phyloP scores from a whole-genome alignment of 1,140 invertebrate species.

The Oryctes rhinoceros region DNA sequence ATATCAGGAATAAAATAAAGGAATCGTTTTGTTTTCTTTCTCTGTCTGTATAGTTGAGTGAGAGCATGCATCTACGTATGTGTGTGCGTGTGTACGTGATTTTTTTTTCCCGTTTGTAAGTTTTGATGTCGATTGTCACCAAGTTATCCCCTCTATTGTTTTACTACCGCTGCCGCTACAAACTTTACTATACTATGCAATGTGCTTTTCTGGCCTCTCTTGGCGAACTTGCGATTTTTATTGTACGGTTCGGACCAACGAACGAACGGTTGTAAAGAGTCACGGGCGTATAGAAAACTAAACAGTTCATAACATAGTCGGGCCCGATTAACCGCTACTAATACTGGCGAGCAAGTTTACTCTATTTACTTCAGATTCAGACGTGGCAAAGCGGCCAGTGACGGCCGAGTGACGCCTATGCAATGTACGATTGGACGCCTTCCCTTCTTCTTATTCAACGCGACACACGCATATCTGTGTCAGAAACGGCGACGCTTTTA shows the following conservation, averaged over 20 bases:
- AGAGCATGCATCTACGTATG: background rate
- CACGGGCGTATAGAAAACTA: conserved; percentile 51
- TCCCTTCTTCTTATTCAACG: conserved; percentile 40
- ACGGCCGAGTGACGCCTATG: conserved; percentile 42
- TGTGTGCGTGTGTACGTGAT: background rate
- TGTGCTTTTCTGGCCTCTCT: conserved; percentile 49
- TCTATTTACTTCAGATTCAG: conserved; percentile 49
- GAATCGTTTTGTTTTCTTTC: background rate
- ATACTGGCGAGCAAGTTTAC: conserved; percentile 43
- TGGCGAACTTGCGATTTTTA: conserved; percentile 14
- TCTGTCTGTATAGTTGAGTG: background rate
- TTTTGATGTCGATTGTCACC: conserved; percentile 50
- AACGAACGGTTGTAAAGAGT: conserved; percentile 44
- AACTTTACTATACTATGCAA: conserved; percentile 50
- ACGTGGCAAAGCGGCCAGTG: conserved; percentile 54
- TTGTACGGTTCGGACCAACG: conserved; percentile 9
- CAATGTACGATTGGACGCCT: conserved; percentile 40
- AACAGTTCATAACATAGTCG: conserved; percentile 37
- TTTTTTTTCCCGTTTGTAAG: conserved; percentile 32
- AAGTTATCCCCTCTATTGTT: conserved; percentile 52
- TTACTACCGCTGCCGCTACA: conserved; percentile 46
- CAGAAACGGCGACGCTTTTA: conserved; percentile 38
- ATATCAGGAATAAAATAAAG: background rate
- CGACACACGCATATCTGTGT: conserved; percentile 40
- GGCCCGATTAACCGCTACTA: conserved; percentile 51